phyloP scores from a whole-genome alignment of 2,797 vertebrate species.

The Cryptoblepharus egeriae region DNA sequence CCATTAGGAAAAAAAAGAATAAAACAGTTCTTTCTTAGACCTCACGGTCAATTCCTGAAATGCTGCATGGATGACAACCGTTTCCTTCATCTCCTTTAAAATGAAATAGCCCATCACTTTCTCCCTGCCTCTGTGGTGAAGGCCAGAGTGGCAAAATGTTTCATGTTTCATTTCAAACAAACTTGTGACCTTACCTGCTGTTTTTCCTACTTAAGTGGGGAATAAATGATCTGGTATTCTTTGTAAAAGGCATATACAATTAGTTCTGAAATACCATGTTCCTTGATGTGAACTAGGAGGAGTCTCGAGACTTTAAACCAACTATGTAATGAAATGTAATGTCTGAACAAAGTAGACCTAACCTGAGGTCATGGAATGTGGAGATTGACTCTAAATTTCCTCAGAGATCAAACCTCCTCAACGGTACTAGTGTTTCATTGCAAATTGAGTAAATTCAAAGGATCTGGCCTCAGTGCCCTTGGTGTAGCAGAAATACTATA shows the following conservation, averaged over 20 bases:
- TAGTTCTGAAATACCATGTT: not conserved
- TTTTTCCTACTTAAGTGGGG: not conserved
- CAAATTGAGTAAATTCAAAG: not conserved
- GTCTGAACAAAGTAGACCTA: conserved; percentile 1
- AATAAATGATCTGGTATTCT: not conserved
- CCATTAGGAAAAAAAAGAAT: not conserved
- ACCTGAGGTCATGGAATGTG: not conserved
- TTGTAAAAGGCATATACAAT: not conserved
- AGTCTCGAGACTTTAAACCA: conserved; percentile 4
- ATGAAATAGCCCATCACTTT: not conserved
- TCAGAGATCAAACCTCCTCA: conserved; percentile 10
- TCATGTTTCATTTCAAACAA: conserved; percentile 12
- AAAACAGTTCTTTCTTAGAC: not conserved
- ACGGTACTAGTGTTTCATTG: not conserved
- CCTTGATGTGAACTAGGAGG: not conserved
- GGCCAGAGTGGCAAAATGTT: conserved; percentile 4
- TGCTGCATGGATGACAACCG: not conserved
- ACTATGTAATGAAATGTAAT: conserved; percentile 13
- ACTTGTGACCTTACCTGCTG: not conserved
- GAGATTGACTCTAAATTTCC: conserved; percentile 1
- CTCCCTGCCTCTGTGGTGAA: not conserved
- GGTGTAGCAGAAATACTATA: not conserved
- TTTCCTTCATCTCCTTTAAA: not conserved
- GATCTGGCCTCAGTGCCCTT: not conserved
- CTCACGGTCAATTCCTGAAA: not conserved